Base-by-base conservation (phyloP, 1,140 invertebrate species). In the Atopsyche davidsoni region DNA sequence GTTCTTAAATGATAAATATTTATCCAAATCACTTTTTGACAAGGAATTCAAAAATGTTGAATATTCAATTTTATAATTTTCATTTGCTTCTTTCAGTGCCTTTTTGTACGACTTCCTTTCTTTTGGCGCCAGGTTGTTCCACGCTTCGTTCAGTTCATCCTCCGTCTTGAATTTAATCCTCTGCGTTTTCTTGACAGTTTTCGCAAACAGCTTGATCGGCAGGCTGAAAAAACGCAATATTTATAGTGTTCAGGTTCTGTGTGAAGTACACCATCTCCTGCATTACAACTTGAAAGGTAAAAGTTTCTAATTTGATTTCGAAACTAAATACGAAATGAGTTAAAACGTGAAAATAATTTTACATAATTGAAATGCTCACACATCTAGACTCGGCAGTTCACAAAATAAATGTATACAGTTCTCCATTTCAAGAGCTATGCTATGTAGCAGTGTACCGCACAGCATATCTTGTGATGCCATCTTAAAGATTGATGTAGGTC, bases 41-140 rank as follows among this genome's bases (percentile, higher is more conserved):
- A 53, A 41, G 3, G 44, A 47, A 35, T 9, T 10, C 2, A 53
- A 17, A 23, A 53, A 53, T 7, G 14, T 6, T 41, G 46, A 24
- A 4, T 22, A 53, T 6, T 39, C 17, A 9, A 16, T 6, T 16
- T 11, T 10, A 47, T 47, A 47, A 0, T 4, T 18, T 24, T 47
- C 36, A 21, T 42, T 46, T 7, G 39, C 28, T 42, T 36, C 22
- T 35, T 46, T 43, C 13, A 46, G 22, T 4, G 23, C 21, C 23
- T 53, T 46, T 23, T 53, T 53, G n/a, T 42, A 53, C 31, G 4
- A 9, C 40, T 53, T 53, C 9, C 34, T 10, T 23, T 41, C 23
- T 7, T 7, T 19, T 13, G 16, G 22, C 16, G 44, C 18, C 22
- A 53, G 35, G 17, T 46, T 47, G 7, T 22, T 25, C 51, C 51